Conservation (phyloP, 1,140 invertebrate genomes). For the Leptinotarsa undecemlineata region DNA sequence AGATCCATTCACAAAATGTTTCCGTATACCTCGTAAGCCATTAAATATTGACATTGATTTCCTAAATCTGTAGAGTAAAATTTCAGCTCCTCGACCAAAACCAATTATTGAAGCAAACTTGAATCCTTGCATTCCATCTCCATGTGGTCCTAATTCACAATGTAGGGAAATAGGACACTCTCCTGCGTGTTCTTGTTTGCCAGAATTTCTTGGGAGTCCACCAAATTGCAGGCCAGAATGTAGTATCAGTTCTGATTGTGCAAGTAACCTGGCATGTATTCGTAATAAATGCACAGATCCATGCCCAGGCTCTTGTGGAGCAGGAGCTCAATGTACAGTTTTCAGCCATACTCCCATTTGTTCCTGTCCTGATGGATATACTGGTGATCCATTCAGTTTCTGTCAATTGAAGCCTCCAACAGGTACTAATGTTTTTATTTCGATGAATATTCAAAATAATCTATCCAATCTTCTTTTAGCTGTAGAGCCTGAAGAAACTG, state of each 20-base stretch:
- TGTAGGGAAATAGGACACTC: slow-evolving; percentile 59
- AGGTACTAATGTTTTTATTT: slow-evolving; percentile 45
- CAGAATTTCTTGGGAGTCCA: slow-evolving; percentile 60
- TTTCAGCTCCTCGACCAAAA: background rate
- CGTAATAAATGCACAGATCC: slow-evolving; percentile 67
- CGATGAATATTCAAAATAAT: background rate
- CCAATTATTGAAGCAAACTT: background rate
- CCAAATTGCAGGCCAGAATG: slow-evolving; percentile 62
- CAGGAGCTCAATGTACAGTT: slow-evolving; percentile 63
- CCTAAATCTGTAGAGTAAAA: background rate
- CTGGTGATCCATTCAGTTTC: slow-evolving; percentile 66
- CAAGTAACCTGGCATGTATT: slow-evolving; percentile 61
- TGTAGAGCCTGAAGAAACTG: slow-evolving; percentile 19
- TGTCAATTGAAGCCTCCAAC: slow-evolving; percentile 58
- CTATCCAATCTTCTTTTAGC: slow-evolving; percentile 16
- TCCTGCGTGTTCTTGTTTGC: slow-evolving; percentile 65
- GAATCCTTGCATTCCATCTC: slow-evolving; percentile 65
- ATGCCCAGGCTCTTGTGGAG: slow-evolving; percentile 69
- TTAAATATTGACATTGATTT: no score
- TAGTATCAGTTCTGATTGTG: slow-evolving; percentile 61
- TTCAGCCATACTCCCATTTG: slow-evolving; percentile 68
- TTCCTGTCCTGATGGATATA: slow-evolving; percentile 63
- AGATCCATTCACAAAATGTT: slow-evolving; percentile 63
- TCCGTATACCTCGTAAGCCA: slow-evolving; percentile 52
- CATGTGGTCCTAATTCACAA: slow-evolving; percentile 62